Evolutionary conservation across 1,140 invertebrate species (phyloP).

Genomic region (Mycetomoellerius zeteki): DNA sequence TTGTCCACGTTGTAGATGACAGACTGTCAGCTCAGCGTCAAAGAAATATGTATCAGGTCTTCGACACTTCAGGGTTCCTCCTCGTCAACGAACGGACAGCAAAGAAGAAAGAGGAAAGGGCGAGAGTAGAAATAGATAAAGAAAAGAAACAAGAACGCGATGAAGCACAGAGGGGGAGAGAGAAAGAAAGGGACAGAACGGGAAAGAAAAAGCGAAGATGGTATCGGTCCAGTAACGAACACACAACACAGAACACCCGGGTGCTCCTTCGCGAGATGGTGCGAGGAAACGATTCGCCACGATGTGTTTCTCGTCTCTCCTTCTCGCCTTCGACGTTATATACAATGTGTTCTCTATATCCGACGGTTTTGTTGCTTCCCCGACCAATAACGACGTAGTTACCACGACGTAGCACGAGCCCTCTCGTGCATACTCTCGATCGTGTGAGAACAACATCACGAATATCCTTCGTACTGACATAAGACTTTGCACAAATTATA

Average conservation of each 20-base stretch:
- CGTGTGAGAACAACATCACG: background rate
- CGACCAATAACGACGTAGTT: constrained; percentile 61
- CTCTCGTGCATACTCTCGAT: constrained; percentile 23
- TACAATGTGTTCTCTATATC: constrained; percentile 84
- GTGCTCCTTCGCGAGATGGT: constrained; percentile 76
- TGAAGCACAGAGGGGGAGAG: constrained; percentile 60
- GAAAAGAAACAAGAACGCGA: constrained; percentile 71
- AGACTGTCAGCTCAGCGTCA: constrained; percentile 16
- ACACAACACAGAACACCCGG: constrained; percentile 71
- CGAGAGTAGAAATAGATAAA: constrained; percentile 50
- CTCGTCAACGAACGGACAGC: constrained; percentile 24
- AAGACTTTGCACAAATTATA: background rate
- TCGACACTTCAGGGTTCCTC: constrained; percentile 44
- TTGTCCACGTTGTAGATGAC: constrained; percentile 31
- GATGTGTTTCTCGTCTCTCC: constrained; percentile 68
- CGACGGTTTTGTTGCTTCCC: constrained; percentile 69
- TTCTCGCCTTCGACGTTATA: constrained; percentile 46
- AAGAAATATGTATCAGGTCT: constrained; percentile 60
- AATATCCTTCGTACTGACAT: background rate
- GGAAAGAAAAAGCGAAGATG: constrained; percentile 77
- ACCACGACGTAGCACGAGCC: constrained; percentile 36
- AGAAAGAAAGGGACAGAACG: constrained; percentile 40
- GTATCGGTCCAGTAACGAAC: constrained; percentile 78
- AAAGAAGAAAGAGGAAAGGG: constrained; percentile 46
- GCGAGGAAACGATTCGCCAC: constrained; percentile 74